Evolutionary conservation across 2,797 vertebrate genomes (phyloP).

Genomic region (Oreortyx pictus): DNA sequence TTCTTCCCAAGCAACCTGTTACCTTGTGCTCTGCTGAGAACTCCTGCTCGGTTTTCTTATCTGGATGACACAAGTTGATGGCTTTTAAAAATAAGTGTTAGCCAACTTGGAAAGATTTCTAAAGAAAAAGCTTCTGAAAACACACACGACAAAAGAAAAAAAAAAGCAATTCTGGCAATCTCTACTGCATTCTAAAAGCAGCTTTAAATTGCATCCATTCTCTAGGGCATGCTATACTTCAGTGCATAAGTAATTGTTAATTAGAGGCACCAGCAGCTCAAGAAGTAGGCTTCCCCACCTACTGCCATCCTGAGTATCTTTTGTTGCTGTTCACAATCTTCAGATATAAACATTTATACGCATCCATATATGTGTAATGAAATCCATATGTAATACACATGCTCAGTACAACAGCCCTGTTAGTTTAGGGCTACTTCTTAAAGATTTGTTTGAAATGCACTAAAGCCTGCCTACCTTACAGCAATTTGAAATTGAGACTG

Average conservation of each 20-base stretch:
- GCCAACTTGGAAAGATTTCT: background rate
- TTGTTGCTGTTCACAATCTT: background rate
- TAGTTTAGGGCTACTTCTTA: conserved; percentile 25
- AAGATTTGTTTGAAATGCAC: conserved; percentile 42
- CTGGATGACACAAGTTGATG: background rate
- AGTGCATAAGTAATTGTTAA: background rate
- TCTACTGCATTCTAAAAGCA: background rate
- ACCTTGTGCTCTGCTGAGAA: background rate
- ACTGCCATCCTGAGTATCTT: background rate
- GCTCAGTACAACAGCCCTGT: background rate
- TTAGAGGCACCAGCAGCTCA: background rate
- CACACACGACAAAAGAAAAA: background rate
- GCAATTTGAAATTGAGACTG: conserved; percentile 43
- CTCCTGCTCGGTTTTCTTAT: background rate
- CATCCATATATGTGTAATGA: background rate
- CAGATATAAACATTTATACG: background rate
- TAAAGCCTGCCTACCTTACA: conserved; percentile 38
- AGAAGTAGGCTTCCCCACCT: background rate
- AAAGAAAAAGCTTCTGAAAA: background rate
- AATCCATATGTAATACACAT: conserved; percentile 33
- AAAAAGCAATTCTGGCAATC: background rate
- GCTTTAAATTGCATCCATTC: background rate
- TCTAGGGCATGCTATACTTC: background rate
- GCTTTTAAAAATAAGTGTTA: background rate
- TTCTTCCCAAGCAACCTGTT: background rate